Conservation (phyloP, 2,797 vertebrate genomes). For the Peromyscus aztecus region DNA sequence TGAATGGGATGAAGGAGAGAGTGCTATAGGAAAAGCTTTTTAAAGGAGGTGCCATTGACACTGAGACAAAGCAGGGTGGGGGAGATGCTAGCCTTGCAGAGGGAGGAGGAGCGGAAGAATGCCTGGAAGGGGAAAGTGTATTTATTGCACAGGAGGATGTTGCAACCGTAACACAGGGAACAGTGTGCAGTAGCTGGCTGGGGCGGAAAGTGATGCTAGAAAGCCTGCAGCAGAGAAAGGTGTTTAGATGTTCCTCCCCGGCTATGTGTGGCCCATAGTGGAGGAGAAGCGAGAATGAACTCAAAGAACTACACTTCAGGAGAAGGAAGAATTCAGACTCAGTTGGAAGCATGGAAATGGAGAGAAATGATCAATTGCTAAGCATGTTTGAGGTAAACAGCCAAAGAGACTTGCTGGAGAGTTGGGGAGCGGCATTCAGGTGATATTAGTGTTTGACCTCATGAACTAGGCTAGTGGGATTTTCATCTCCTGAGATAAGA, state of each 20-base stretch:
- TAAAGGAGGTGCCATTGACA: not conserved
- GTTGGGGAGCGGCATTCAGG: not conserved
- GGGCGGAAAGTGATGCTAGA: not conserved
- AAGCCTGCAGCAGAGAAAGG: not conserved
- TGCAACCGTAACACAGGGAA: rapidly evolving
- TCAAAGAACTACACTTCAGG: not conserved
- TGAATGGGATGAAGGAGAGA: not conserved
- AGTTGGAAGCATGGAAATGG: not conserved
- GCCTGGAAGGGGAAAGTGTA: not conserved
- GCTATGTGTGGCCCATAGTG: not conserved
- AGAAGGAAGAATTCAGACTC: not conserved
- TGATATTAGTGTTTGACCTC: not conserved
- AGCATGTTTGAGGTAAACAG: not conserved
- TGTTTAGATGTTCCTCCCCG: not conserved
- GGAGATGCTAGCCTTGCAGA: not conserved
- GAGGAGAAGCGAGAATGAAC: not conserved
- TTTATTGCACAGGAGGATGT: not conserved
- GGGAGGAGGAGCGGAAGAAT: not conserved
- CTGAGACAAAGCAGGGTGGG: not conserved
- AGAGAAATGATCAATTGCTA: not conserved
- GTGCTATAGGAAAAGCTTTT: not conserved
- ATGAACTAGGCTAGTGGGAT: not conserved
- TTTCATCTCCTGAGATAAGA: constrained; percentile 31
- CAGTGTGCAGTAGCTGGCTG: not conserved
- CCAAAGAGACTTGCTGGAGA: not conserved